Conservation (phyloP, 2,888 invertebrate species). For the Habroteleia sp. region DNA sequence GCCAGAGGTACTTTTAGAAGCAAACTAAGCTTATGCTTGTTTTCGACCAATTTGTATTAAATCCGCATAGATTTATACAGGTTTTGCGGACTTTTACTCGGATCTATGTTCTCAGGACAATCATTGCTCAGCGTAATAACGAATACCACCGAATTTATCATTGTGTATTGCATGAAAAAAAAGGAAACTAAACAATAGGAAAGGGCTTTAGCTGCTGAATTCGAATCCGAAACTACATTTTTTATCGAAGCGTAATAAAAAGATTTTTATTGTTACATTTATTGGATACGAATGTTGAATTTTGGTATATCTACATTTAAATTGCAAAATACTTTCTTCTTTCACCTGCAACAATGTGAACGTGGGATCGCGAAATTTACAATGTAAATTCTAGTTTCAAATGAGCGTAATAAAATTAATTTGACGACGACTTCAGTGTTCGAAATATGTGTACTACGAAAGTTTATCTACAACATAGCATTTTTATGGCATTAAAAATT, state of each 20-base stretch:
- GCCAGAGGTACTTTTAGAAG: conserved; percentile 23
- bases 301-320: conserved; percentile 11
- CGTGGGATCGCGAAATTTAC: background rate
- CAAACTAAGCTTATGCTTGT: conserved; percentile 11
- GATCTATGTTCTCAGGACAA: conserved; percentile 1
- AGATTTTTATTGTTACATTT: conserved; percentile 12
- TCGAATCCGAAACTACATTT: background rate
- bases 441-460: no score
- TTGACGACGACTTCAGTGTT: background rate
- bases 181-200: conserved; percentile 15
- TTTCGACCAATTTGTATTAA: conserved; percentile 45
- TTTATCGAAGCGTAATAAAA: conserved; percentile 2
- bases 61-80: conserved; percentile 19
- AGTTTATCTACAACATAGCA: no score
- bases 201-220: background rate
- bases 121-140: conserved; percentile 8
- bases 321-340: conserved; percentile 24
- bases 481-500: no score
- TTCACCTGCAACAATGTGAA: conserved; percentile 1
- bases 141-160: conserved; percentile 4
- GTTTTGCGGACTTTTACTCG: background rate
- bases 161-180: conserved; percentile 6
- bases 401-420: conserved; percentile 2
- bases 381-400: conserved; percentile 8
- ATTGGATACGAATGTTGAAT: conserved; percentile 16